Base-by-base conservation (phyloP, 2,113 vertebrate species). In the Forbesichthys agassizii region DNA sequence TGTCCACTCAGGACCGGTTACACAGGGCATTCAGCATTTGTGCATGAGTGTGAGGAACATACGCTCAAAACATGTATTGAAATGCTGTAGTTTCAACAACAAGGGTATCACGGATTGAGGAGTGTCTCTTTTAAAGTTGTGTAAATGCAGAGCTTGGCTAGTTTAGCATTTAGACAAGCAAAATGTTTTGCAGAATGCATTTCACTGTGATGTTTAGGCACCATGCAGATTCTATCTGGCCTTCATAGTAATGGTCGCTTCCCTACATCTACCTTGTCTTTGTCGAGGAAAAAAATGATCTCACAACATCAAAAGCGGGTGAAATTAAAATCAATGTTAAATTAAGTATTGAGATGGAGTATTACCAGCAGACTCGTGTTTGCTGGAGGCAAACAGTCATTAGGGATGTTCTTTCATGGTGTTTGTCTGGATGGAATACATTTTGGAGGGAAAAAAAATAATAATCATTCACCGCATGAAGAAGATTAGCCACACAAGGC, bases 361-460 rank as follows among this genome's bases (percentile, higher is more conserved):
- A 49, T 63, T 18, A 10, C 8, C 48, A 10, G 3, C n/a, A 3
- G n/a, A 48, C 46, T 63, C 47, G 10, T 0, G 53, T 56, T 67
- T 67, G 54, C 42, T 42, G 27, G 33, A 47, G 12, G 63, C 48
- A 65, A 65, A 65, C 12, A 65, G 48, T 51, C 48, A 64, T 49
- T 64, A 27, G n/a, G 9, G 61, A 64, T 18, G 12, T 46, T 48
- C n/a, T 49, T 12, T 33, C 6, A 20, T 64, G 11, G 1, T 64
- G n/a, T 51, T 48, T 60, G 27, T 33, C 27, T 36, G 58, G 33
- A 33, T 42, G 12, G 33, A 36, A 36, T 33, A 14, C 2, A 60
- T 12, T 27, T 27, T 27, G 27, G 27, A 27, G 27, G 27, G 27
- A 0, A 59, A 36, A 6, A 33, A 3, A 36, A 60, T 27, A 36